Evolutionary conservation across 1,140 invertebrate species (phyloP).

Genomic region (Neomicropteryx cornuta): DNA sequence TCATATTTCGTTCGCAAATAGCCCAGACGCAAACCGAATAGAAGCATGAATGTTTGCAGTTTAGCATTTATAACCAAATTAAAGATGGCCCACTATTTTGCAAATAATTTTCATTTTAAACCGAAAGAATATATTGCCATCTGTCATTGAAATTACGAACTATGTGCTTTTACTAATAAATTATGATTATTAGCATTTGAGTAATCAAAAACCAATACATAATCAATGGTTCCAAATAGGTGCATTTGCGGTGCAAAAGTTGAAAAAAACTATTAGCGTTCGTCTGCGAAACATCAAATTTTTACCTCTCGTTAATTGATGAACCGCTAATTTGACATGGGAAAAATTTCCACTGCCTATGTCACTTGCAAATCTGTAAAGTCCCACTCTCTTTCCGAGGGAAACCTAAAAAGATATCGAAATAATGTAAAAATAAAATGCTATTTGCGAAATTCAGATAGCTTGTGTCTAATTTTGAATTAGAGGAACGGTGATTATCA

Average conservation of each 20-base stretch:
- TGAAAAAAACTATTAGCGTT: neutral
- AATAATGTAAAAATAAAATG: no score
- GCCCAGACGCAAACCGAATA: no score
- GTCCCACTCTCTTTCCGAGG: conserved; percentile 32
- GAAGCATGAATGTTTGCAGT: neutral
- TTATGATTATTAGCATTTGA: neutral
- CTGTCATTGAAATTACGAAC: no score
- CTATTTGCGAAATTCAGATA: no score
- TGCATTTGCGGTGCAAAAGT: neutral
- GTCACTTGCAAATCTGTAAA: conserved; percentile 37
- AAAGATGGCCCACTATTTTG: no score
- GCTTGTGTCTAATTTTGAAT: no score
- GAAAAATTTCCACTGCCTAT: conserved; percentile 84
- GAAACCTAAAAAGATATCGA: conserved; percentile 23
- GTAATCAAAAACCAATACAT: neutral
- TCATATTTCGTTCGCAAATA: no score
- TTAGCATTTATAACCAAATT: neutral
- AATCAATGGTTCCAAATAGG: neutral
- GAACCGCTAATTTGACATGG: conserved; percentile 76
- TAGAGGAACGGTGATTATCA: no score
- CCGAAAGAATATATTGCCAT: no score
- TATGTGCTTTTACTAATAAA: neutral
- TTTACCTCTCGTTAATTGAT: conserved; percentile 72
- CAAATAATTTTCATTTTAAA: no score
- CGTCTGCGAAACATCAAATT: neutral